These are phyloP conservation scores for Ispidina lecontei DNA, from an alignment of 2,797 vertebrate species.

Conservation along the genomic window DNA sequence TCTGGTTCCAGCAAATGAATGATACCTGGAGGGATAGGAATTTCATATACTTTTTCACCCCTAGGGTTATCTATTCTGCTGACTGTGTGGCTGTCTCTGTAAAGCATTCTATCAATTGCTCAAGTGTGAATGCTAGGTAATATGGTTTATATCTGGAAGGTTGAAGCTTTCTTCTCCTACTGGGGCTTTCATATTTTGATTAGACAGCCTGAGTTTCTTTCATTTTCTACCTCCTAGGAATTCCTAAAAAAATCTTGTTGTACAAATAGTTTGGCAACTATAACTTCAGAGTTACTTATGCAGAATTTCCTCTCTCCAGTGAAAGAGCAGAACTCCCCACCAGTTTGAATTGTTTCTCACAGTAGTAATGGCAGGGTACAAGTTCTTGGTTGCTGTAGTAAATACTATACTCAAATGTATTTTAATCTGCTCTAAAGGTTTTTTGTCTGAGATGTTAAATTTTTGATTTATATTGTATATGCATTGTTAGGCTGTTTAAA, in stretches of 20 bases:
- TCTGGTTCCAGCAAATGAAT: slow-evolving; percentile 38
- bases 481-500: neutral
- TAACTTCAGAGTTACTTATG: neutral
- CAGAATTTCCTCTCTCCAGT: neutral
- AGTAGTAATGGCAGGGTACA: neutral
- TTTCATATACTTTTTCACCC: slow-evolving; percentile 14
- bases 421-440: neutral
- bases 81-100: slow-evolving; percentile 37
- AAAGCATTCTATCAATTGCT: slow-evolving; percentile 43
- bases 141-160: slow-evolving; percentile 60
- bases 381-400: neutral
- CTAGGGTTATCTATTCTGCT: slow-evolving; percentile 37
- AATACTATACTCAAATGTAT: neutral
- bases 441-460: neutral
- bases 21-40: slow-evolving; percentile 27
- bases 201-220: neutral
- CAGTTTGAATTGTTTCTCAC: neutral
- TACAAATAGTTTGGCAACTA: neutral
- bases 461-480: neutral
- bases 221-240: neutral
- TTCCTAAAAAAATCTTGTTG: neutral
- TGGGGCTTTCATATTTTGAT: slow-evolving; percentile 57
- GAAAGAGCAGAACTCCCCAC: neutral
- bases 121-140: slow-evolving; percentile 54
- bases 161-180: slow-evolving; percentile 47